Evolutionary conservation across 1,140 invertebrate species (phyloP).

Genomic region (Megalonaias nervosa): DNA sequence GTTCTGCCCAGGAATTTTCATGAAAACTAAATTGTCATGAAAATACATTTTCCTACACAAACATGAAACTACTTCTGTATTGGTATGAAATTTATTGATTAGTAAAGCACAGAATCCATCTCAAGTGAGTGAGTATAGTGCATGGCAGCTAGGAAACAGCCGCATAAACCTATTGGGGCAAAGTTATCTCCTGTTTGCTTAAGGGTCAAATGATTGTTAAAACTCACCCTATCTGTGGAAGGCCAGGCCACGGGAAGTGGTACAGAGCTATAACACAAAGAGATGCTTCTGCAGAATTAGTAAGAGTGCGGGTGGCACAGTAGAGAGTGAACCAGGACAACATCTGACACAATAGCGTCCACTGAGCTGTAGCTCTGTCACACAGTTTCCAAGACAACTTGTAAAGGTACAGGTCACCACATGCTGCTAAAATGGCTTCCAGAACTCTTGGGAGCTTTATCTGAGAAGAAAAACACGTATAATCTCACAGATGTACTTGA

Average conservation of each 20-base stretch:
- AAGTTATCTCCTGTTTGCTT: too few species aligned
- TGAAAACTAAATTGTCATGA: too few species aligned
- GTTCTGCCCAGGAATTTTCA: too few species aligned
- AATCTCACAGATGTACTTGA: neutral
- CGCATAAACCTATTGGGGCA: neutral
- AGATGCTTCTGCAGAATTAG: constrained; percentile 87
- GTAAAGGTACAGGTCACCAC: constrained; percentile 79
- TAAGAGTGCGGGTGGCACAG: constrained; percentile 85
- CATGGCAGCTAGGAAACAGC: constrained; percentile 7
- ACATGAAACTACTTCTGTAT: too few species aligned
- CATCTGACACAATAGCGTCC: constrained; percentile 68
- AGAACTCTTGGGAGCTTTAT: constrained; percentile 81
- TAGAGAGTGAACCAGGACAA: constrained; percentile 93
- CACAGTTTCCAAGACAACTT: constrained; percentile 66
- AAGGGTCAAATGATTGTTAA: neutral
- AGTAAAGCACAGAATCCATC: too few species aligned
- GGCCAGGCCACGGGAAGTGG: constrained; percentile 82
- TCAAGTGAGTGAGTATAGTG: neutral
- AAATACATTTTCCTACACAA: too few species aligned
- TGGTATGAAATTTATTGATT: too few species aligned
- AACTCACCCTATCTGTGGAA: neutral
- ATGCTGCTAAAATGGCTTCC: constrained; percentile 83
- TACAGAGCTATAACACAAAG: constrained; percentile 85
- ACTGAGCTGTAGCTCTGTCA: constrained; percentile 63
- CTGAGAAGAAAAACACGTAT: constrained; percentile 69